Evolutionary conservation across 1,140 invertebrate genomes (phyloP).

Genomic region (Drosophila gunungcola): DNA sequence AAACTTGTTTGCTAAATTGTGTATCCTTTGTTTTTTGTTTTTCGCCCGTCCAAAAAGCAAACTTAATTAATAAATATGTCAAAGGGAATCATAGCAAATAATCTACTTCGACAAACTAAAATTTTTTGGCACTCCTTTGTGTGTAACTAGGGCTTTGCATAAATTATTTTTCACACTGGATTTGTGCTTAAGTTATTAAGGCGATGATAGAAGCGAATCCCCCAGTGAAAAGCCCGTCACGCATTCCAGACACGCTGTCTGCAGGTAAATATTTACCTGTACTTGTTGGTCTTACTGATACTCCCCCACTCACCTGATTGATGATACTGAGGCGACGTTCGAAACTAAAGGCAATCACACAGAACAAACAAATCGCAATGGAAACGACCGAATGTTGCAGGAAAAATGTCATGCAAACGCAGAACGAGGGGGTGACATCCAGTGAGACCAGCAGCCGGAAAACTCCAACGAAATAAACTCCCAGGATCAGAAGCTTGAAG

Average conservation of each 20-base stretch:
- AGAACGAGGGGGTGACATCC: slow-evolving; percentile 70
- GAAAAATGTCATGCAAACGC: slow-evolving; percentile 76
- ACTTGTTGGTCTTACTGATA: slow-evolving; percentile 1
- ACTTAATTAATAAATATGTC: slow-evolving; percentile 42
- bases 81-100: slow-evolving; percentile 3
- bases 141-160: slow-evolving; percentile 33
- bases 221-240: neutral
- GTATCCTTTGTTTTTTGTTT: slow-evolving; percentile 4
- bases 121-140: neutral
- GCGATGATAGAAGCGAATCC: neutral
- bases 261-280: slow-evolving; percentile 33
- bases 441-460: slow-evolving; percentile 67
- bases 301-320: slow-evolving; percentile 66
- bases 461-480: slow-evolving; percentile 71
- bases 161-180: slow-evolving; percentile 55
- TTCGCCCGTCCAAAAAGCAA: neutral
- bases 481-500: slow-evolving; percentile 68
- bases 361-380: slow-evolving; percentile 75
- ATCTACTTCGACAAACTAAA: neutral
- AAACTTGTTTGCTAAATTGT: slow-evolving; percentile 10
- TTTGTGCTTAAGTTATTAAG: slow-evolving; percentile 22
- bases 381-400: slow-evolving; percentile 75
- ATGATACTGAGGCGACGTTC: slow-evolving; percentile 68
- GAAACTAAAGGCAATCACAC: slow-evolving; percentile 76
- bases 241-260: slow-evolving; percentile 14